Base-by-base conservation (phyloP, 2,797 vertebrate species). In the Chiroxiphia lanceolata region DNA sequence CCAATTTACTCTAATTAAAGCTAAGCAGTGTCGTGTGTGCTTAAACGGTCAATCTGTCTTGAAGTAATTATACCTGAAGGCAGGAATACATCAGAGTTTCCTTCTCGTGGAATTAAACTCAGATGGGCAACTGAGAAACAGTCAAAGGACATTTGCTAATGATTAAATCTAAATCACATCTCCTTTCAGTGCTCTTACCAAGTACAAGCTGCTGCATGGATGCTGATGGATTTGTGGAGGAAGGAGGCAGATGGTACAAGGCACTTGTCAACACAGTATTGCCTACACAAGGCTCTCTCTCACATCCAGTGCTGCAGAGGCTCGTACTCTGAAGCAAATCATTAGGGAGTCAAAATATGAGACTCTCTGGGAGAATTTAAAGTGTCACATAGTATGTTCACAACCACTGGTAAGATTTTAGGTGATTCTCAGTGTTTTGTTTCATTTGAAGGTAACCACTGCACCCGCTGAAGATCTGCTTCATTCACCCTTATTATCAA, bases 51-150 rank as follows among this genome's bases (percentile, higher is more conserved):
- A 97, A 97, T 98, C 98, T 97, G 96, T 98, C 97, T 98, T 98
- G 97, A 97, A 97, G 98, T 98, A 98, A 98, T 98, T 98, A 98
- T 88, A 98, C 98, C 98, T 98, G 98, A 98, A 97, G 96, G 97
- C 97, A 98, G 95, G 96, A 97, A 98, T 98, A 97, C 96, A 98
- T 98, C 98, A 97, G 95, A 94, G 96, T 96, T 98, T 97, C 97
- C 95, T 97, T 93, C 94, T 95, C 94, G 89, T 96, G 91, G 98
- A 98, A 98, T 98, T 98, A 97, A 98, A 98, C 94, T 98, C 98
- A 98, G 98, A 98, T 98, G 98, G 98, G 96, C 95, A 97, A 95
- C 72, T 78, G 68, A 96, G 76, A 97, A 96, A 87, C 67, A 95
- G 91, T 88, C 68, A 57, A 93, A 87, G 76, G 88, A 94, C 91